Evolutionary conservation across 1,140 invertebrate species (phyloP), one percentile per base, ranked within the genome.

Genomic region (Cotesia chilonis): DNA sequence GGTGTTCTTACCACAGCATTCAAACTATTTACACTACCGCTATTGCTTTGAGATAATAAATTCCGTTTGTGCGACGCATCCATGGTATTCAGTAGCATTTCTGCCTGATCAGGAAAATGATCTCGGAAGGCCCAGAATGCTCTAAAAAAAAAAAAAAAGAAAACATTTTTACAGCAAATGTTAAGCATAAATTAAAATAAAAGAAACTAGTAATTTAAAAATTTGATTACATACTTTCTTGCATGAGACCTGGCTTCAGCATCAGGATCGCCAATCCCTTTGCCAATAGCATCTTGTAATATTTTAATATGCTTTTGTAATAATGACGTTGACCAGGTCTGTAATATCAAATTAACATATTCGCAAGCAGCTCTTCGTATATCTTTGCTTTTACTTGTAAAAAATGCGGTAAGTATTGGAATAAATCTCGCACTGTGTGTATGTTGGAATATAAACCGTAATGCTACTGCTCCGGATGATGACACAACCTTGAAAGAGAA

Each of bases 201-300:
- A 36, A 35, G 4, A 38, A 47, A 9, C 6, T 61, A 41, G 41
- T 47, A 17, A 17, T 60, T 14, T 5, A 28, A 63, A 54, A 52
- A 63, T 35, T 74, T 68, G 3, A 51, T 51, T 9, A 84, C 86
- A 85, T 80, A 93, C 92, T 90, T 92, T 78, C 94, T 88, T 0
- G 93, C 92, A 78, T 89, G 89, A 1, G 89, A 90, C 79, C 97
- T 88, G 4, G 96, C 96, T 74, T 96, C 94, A 14, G 92, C 89
- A 85, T 99, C 97, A 0, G 97, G 96, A 89, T 99, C 98, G 4
- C 91, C 91, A 52, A 98, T 93, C 3, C 95, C 96, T 76, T 93
- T 94, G 78, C 95, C 94, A 4, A 99, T 92, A 0, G 93, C 92
- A 72, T 98, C 96, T 70, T 94, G 91, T 0, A 99, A 82, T 12